These are phyloP conservation scores for Buathra laborator DNA, from an alignment of 2,888 invertebrate genomes.

Conservation along the genomic window DNA sequence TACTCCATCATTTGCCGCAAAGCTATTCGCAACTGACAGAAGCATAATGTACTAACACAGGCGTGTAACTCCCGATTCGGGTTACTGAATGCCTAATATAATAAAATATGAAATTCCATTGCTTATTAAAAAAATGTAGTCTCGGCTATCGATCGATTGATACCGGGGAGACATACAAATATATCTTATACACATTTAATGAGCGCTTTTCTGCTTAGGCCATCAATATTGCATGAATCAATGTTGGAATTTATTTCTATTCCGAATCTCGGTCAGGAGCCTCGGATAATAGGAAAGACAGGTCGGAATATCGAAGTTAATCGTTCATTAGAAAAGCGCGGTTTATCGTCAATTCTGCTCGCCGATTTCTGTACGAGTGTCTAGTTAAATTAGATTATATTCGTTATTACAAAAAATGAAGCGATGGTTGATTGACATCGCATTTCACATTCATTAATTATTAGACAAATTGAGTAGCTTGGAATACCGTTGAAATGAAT, in stretches of 20 bases:
- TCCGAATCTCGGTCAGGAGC: neutral
- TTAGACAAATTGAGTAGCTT: too few relatives aligned
- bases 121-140: neutral
- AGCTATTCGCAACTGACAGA: neutral
- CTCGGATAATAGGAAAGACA: neutral
- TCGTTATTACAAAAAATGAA: too few relatives aligned
- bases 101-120: neutral
- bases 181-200: neutral
- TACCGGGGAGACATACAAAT: neutral
- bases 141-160: neutral
- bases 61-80: neutral
- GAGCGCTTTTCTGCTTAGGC: neutral
- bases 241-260: neutral
- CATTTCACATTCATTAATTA: too few relatives aligned
- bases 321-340: neutral
- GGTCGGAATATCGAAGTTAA: neutral
- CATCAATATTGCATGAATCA: neutral
- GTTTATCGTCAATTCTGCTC: neutral
- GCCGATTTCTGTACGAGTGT: neutral
- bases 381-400: too few relatives aligned
- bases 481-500: too few relatives aligned
- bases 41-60: constrained; percentile 36
- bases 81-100: neutral
- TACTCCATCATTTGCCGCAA: constrained; percentile 26
- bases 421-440: too few relatives aligned